A percentile compares a stretch with the other conserved stretches of the same genome.
phyloP scores from a whole-genome alignment of 2,888 invertebrate species.

The Cheilosia soror region DNA sequence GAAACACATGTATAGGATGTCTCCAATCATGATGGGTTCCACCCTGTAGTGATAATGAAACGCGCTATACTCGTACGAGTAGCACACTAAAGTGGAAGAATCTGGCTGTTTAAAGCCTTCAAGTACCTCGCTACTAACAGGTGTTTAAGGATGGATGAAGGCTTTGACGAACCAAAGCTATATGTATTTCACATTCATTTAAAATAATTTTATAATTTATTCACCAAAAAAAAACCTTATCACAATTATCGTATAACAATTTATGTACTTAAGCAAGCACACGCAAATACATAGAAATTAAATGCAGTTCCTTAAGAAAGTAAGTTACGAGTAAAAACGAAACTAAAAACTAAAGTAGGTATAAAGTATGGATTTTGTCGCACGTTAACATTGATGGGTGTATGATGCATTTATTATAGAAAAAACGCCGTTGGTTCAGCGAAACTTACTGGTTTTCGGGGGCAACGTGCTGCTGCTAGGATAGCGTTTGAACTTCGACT shows the following conservation, averaged over 20 bases:
- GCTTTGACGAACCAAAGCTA: too few relatives aligned
- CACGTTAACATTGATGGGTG: neutral
- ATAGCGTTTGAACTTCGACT: conserved; percentile 79
- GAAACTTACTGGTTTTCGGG: conserved; percentile 63
- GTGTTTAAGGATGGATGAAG: too few relatives aligned
- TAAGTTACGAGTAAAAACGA: neutral
- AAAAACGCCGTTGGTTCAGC: conserved; percentile 14
- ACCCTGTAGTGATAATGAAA: too few relatives aligned
- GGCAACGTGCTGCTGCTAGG: conserved; percentile 77
- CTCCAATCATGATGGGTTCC: too few relatives aligned
- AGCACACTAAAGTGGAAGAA: too few relatives aligned
- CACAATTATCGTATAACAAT: conserved; percentile 37
- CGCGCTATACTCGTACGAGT: too few relatives aligned
- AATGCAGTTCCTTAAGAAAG: conserved; percentile 15
- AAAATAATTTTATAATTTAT: conserved; percentile 23
- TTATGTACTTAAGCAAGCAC: neutral
- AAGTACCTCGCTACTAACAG: too few relatives aligned
- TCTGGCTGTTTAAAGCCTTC: too few relatives aligned
- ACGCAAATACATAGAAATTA: neutral
- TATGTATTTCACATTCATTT: neutral
- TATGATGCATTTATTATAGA: neutral
- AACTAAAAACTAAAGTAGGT: neutral
- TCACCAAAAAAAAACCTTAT: conserved; percentile 19
- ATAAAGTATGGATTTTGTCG: neutral
- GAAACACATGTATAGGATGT: neutral